Base-by-base conservation (phyloP, 2,888 invertebrate genomes). In the Pollenia griseotomentosa region DNA sequence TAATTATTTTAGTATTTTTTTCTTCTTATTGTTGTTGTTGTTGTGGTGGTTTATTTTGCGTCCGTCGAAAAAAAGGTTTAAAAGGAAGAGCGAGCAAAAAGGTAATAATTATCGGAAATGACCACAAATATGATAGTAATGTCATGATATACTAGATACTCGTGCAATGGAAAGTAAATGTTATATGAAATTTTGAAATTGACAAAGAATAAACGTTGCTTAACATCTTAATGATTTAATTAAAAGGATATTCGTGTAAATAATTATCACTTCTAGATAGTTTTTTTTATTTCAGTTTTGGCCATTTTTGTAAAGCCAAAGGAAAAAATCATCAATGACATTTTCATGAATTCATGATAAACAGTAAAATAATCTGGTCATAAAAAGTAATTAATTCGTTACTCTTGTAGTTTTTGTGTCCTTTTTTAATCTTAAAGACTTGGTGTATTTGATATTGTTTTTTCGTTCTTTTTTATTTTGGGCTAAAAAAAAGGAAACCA, bases 171-270 rank as follows among this genome's bases (percentile, higher is more conserved):
- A 55, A 61, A 19, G 14, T 42, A 79, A 80, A 80, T 46, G 74
- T 74, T 78, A 79, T 70, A 70, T 74, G 63, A 42, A 78, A 66
- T 82, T 81, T 63, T 42, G 10, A 66, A 78, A 74, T 42, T 83
- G 79, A 53, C 42, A 23, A 57, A 77, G 23, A 74, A 48, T 42
- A 57, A 66, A 40, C 53, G 10, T 12, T n/a, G 23, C 61, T 61
- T 48, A 87, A 88, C 88, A 88, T 88, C 89, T 89, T 88, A 90
- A 91, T 88, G 91, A 90, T 89, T 91, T 91, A 92, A 92, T 92
- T 92, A 92, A 92, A 92, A 92, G 92, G 92, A 92, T 92, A 92
- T 91, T 90, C 92, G 88, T 91, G 92, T 92, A 89, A 86, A 81
- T 83, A 88, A 77, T 80, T 83, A 83, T 87, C 87, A 87, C 78